Percentiles rank a stretch among this genome's conserved stretches.
These are phyloP conservation scores for Oryzias curvinotus DNA, from an alignment of 2,113 vertebrate genomes.

Conservation along the genomic window DNA sequence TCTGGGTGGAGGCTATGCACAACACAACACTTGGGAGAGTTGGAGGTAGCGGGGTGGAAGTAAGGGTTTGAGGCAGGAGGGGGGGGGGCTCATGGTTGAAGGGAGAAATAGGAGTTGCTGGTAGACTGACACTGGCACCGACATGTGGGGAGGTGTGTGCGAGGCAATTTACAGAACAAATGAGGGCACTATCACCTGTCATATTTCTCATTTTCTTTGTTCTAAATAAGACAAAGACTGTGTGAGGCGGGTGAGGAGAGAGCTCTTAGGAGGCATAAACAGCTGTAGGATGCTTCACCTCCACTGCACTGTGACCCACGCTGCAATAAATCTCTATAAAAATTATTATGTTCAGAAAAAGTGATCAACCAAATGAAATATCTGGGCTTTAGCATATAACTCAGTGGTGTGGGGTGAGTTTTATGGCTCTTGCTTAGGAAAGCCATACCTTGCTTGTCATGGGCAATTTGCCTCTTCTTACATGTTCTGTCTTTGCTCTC, in stretches of 20 bases:
- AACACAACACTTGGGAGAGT: constrained; percentile 51
- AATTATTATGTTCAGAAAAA: constrained; percentile 75
- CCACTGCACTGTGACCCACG: constrained; percentile 67
- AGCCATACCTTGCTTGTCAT: constrained; percentile 63
- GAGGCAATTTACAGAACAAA: constrained; percentile 73
- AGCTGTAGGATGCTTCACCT: constrained; percentile 70
- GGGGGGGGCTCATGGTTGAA: constrained; percentile 21
- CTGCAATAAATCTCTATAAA: constrained; percentile 71
- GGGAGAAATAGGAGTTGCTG: constrained; percentile 48
- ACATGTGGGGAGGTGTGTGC: constrained; percentile 71
- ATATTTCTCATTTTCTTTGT: constrained; percentile 71
- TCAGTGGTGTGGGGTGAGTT: constrained; percentile 65
- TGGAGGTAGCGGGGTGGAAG: constrained; percentile 25
- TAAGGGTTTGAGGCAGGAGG: neutral
- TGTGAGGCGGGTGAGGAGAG: constrained; percentile 58
- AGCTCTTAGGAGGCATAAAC: constrained; percentile 73
- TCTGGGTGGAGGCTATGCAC: constrained; percentile 45
- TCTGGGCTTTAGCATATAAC: constrained; percentile 68
- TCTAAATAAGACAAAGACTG: constrained; percentile 75
- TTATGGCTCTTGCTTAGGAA: constrained; percentile 68
- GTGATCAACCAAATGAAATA: constrained; percentile 82
- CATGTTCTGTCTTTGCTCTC: constrained; percentile 56
- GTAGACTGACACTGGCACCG: constrained; percentile 67
- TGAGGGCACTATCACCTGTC: constrained; percentile 68
- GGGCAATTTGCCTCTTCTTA: constrained; percentile 68